Evolutionary conservation across 2,113 vertebrate genomes (phyloP).

Genomic region (Elgaria multicarinata): DNA sequence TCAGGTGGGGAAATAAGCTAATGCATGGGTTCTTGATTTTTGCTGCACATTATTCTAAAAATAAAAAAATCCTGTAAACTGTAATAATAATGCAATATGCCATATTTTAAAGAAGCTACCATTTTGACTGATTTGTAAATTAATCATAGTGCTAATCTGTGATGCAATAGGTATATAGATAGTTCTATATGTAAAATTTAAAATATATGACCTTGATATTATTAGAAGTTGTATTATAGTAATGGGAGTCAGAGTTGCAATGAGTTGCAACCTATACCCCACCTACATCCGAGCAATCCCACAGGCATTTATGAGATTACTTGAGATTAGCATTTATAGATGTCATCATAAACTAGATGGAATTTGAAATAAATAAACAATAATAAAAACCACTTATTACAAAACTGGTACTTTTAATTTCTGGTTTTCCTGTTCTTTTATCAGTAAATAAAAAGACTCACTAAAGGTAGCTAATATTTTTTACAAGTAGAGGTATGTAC

Average conservation of each 20-base stretch:
- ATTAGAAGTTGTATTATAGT: background rate
- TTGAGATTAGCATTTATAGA: background rate
- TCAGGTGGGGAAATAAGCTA: background rate
- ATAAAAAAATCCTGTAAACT: background rate
- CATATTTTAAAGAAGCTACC: accelerated
- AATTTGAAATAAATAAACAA: background rate
- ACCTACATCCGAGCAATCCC: background rate
- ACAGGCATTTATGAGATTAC: background rate
- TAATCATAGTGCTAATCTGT: background rate
- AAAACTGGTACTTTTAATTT: background rate
- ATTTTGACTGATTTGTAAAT: background rate
- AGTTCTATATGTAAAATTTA: accelerated
- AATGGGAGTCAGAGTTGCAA: background rate
- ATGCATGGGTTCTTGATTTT: accelerated
- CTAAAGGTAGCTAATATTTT: background rate
- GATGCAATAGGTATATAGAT: background rate
- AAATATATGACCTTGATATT: background rate
- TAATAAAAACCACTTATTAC: background rate
- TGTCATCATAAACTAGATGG: background rate
- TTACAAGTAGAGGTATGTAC: background rate
- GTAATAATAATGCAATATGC: accelerated
- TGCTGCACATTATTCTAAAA: background rate
- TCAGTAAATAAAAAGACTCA: background rate
- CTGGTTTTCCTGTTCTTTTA: background rate
- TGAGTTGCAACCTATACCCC: background rate